Conservation (phyloP, 2,888 invertebrate species). For the Pristionchus entomophagus region DNA sequence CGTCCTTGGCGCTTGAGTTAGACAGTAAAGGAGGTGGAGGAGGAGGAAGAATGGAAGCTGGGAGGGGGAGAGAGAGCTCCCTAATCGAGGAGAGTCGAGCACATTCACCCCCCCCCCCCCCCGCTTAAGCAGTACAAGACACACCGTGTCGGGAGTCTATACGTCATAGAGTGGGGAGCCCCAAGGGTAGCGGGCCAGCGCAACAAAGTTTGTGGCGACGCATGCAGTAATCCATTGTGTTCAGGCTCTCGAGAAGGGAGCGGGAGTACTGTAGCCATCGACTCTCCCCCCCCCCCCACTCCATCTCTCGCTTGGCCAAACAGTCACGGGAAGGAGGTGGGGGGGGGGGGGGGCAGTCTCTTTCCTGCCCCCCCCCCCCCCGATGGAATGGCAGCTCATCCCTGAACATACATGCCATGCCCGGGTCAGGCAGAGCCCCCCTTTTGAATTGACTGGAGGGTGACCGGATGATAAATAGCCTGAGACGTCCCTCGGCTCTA, state of each 20-base stretch:
- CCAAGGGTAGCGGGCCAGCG: not conserved
- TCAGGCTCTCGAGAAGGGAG: not conserved
- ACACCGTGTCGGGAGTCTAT: not conserved
- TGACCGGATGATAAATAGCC: no score
- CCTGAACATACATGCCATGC: conserved; percentile 1
- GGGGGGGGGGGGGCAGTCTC: not conserved
- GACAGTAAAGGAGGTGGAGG: conserved; percentile 21
- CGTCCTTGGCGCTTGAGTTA: conserved; percentile 31
- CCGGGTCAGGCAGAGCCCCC: conserved; percentile 3
- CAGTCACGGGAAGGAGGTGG: not conserved
- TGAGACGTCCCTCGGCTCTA: no score
- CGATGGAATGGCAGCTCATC: conserved; percentile 38
- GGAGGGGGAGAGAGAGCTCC: not conserved
- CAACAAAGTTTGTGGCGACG: no score
- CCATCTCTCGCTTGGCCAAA: not conserved
- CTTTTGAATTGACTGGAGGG: not conserved
- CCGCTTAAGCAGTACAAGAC: not conserved
- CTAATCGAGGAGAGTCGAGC: not conserved
- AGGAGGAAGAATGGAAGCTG: not conserved
- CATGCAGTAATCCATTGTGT: not conserved
- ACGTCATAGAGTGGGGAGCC: not conserved
- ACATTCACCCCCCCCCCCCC: not conserved
- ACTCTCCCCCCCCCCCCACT: not conserved
- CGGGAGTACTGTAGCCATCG: not conserved
- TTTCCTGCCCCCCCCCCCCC: no score